phyloP scores from a whole-genome alignment of 2,888 invertebrate genomes.

The Priocnemis perturbator region DNA sequence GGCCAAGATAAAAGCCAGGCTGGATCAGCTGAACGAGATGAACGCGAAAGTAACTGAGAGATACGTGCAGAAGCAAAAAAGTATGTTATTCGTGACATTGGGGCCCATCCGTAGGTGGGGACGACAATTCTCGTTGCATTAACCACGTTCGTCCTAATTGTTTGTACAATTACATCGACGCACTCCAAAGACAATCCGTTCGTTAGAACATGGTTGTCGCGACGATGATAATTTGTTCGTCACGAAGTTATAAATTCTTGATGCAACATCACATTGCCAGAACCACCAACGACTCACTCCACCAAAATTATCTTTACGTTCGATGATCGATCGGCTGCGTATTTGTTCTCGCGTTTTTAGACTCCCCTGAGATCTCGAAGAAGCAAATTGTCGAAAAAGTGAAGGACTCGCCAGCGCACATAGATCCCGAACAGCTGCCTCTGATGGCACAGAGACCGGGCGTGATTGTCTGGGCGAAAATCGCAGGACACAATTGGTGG shows the following conservation, averaged over 20 bases:
- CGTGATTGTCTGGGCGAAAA: conserved; percentile 68
- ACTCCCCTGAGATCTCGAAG: conserved; percentile 25
- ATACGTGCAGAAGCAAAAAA: conserved; percentile 48
- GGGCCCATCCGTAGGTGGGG: too few species aligned
- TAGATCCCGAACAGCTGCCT: conserved; percentile 51
- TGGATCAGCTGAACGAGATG: conserved; percentile 52
- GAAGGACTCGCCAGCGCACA: conserved; percentile 31
- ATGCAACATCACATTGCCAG: too few species aligned
- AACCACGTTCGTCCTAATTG: neutral
- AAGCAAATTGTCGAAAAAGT: conserved; percentile 28
- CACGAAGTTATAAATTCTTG: too few species aligned
- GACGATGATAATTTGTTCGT: neutral
- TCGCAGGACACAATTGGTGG: conserved; percentile 68
- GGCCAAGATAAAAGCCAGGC: conserved; percentile 46
- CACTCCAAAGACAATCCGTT: neutral
- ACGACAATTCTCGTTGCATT: too few species aligned
- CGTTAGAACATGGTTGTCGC: neutral
- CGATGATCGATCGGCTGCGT: too few species aligned
- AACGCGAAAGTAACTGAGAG: conserved; percentile 57
- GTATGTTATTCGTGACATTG: conserved; percentile 29
- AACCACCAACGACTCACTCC: too few species aligned
- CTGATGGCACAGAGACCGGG: conserved; percentile 66
- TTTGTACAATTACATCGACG: neutral
- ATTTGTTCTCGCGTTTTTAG: conserved; percentile 12
- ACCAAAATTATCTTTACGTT: neutral